Base-by-base conservation (phyloP, 2,888 invertebrate species). In the Hipparchia semele region DNA sequence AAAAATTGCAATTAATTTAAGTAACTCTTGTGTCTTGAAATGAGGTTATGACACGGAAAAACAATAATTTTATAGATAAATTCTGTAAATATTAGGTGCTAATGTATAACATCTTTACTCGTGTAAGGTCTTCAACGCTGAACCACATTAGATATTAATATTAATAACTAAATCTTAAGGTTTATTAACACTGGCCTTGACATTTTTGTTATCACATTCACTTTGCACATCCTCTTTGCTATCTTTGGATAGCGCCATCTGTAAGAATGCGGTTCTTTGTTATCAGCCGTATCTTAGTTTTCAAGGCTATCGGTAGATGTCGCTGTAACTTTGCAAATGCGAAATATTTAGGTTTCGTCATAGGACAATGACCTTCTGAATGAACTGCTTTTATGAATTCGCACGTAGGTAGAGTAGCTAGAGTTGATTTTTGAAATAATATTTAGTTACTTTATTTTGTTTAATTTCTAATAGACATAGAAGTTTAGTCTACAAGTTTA, bases 151-250 rank as follows among this genome's bases (percentile, higher is more conserved):
- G 46, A 56, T 64, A 64, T 54, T 61, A 72, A 72, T 70, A 72
- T 68, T 67, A 73, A 61, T 73, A 56, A 60, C 66, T 61, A 70
- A 73, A 73, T 73, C 67, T 70, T 70, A 75, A 72, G 64, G 73
- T 79, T 78, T 77, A 78, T 82, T 84, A 87, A 84, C 87, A 86
- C 83, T 90, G 91, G 89, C 93, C 92, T 92, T 92, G 92, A 91
- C 92, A 92, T 91, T 85, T 82, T 79, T 88, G 89, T 84, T 88
- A 88, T 87, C 86, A 86, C 83, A 84, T 2, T 39, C 39, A 87
- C 86, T 87, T 89, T 84, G 88, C 89, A 89, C 88, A 88, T 87
- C 86, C 83, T 83, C 81, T 79, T 83, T 12, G 8, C 3, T 53
- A 74, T 71, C 71, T 71, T 68, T 68, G 68, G 54, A 54, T 76